Evolutionary conservation across 2,888 invertebrate genomes (phyloP), one percentile per base, ranked within the genome.

Genomic region (Balanococcus diminutus): DNA sequence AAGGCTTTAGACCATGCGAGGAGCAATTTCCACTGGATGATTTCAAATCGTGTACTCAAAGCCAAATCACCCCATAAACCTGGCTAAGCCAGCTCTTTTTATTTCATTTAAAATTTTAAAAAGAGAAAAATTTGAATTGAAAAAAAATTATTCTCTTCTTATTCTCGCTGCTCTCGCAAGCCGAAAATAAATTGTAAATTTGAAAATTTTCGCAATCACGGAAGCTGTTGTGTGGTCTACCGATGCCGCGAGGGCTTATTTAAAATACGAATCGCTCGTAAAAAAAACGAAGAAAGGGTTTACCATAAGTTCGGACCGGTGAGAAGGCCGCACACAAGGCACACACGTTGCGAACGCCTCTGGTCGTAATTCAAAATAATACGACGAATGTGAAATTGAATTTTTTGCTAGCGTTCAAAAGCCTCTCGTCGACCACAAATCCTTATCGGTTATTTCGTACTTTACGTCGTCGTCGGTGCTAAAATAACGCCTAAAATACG

Each of bases 331-430:
- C 28, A 8, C 28, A 67, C 25, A 56, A n/a, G n/a, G 56, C 56
- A 19, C 56, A 67, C 25, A 3, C 61, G 2, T 2, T 8, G 14
- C 14, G 11, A 25, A 22, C 28, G 9, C 25, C 61, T 67, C 14
- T 67, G 2, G n/a, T 67, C 28, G 61, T 67, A 28, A 67, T 28
- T 67, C 61, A 28, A 67, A 67, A 67, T 67, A 28, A 67, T 67
- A 67, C 61, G 61, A 67, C 61, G 61, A 14, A 67, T 67, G 28
- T 28, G 14, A 67, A 67, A 67, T 67, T 28, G 61, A 67, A 67
- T 67, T 67, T 67, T 67, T 67, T 11, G 22, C 22, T 42, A 3
- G 42, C 56, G 56, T 56, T 22, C 6, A 56, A 56, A 67, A 16
- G 46, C 46, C 14, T 2, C 5, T 14, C 14, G 25, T 11, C 61